Evolutionary conservation across 2,797 vertebrate genomes (phyloP), one percentile per base, ranked within the genome.

Genomic region (Bradypodion ventrale): DNA sequence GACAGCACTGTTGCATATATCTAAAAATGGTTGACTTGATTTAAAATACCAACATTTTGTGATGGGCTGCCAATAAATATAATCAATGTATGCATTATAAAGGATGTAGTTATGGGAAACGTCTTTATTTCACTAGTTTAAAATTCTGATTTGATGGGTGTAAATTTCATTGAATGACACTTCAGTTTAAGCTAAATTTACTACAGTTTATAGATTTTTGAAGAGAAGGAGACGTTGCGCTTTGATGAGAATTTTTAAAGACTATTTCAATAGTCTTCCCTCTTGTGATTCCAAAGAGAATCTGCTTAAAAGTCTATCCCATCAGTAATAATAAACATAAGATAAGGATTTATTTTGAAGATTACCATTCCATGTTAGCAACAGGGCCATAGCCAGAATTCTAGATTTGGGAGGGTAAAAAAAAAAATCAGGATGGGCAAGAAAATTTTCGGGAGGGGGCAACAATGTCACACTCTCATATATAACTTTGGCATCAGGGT

Each of bases 51-150:
- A 60, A 40, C 44, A 73, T 2, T 79, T 87, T 87, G 83, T 32
- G 62, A 56, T 52, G 84, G 87, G 84, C 52, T 88, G 70, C 75
- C 77, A 77, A 74, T 40, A 49, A 87, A 88, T 87, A 63, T 75
- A 82, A 86, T 79, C 35, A 83, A 85, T 80, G 40, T 32, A 75
- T 42, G 46, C 84, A 84, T 92, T 81, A 77, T 62, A 83, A 90
- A 44, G 32, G 63, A 12, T 9, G 8, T 40, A n/a, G n/a, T 40
- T 83, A 2, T 21, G 76, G 83, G 86, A 69, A 59, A 35, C 1
- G 27, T 74, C 29, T 2, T 70, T 65, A 37, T 29, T 87, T 27
- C 56, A 0, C 1, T 84, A 35, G 32, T 32, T 78, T 75, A 25
- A 65, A 35, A 35, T 35, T 76, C 9, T 0, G 35, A 32, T 59